Conservation (phyloP, 2,888 invertebrate genomes). For the Agrilus biguttatus region DNA sequence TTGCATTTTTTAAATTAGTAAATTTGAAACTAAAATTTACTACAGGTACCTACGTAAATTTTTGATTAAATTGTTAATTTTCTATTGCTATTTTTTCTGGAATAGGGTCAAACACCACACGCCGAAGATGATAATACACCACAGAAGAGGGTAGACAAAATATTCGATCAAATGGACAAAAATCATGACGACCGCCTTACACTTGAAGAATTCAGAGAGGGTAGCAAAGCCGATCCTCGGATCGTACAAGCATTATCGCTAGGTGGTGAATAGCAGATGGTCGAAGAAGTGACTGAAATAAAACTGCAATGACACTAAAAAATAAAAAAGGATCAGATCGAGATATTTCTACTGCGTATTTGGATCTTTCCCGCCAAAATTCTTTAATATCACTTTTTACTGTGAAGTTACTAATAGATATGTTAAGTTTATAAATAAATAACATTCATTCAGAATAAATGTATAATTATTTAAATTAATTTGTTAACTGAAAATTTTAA, state of each 20-base stretch:
- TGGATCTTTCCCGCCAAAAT: too few species aligned
- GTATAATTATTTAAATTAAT: too few species aligned
- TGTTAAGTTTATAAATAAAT: too few species aligned
- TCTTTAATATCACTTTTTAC: too few species aligned
- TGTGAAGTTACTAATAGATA: too few species aligned
- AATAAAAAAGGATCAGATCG: too few species aligned
- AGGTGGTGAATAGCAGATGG: constrained; percentile 49
- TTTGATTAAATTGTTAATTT: neutral
- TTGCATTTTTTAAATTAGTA: too few species aligned
- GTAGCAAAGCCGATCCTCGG: constrained; percentile 95
- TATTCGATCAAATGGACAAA: constrained; percentile 98
- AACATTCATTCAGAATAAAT: too few species aligned
- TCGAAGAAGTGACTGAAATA: constrained; percentile 24
- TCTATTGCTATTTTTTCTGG: neutral
- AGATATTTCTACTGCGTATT: too few species aligned
- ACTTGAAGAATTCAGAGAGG: constrained; percentile 91
- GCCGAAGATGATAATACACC: constrained; percentile 85
- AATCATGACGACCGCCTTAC: constrained; percentile 95
- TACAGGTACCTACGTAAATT: neutral
- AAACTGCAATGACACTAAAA: too few species aligned
- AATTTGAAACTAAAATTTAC: too few species aligned
- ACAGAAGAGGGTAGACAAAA: constrained; percentile 93
- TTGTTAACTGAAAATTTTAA: too few species aligned
- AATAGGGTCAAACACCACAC: constrained; percentile 71
- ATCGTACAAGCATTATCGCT: constrained; percentile 91